phyloP scores from a whole-genome alignment of 1,140 invertebrate genomes.

The Polyergus mexicanus region DNA sequence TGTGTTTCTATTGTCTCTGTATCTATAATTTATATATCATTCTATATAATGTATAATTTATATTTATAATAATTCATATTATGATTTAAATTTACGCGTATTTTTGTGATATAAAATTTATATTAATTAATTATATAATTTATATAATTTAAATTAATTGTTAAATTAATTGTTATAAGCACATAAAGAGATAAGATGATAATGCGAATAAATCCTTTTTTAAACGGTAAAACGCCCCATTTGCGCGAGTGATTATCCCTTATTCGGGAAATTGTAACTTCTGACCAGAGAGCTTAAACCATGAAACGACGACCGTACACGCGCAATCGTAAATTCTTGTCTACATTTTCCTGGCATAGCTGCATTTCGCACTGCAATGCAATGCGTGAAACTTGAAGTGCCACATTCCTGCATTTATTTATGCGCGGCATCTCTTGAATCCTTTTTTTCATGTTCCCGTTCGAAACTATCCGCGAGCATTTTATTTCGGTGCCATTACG shows the following conservation, averaged over 20 bases:
- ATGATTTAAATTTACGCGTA: too few relatives aligned
- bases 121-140: not conserved
- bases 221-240: not conserved
- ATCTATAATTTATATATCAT: too few relatives aligned
- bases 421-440: slow-evolving; percentile 54
- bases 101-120: not conserved
- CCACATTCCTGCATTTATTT: slow-evolving; percentile 75
- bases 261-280: slow-evolving; percentile 46
- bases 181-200: not conserved
- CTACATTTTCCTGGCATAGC: slow-evolving; percentile 70
- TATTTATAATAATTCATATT: too few relatives aligned
- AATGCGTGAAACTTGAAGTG: slow-evolving; percentile 68
- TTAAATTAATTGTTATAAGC: not conserved
- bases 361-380: slow-evolving; percentile 62
- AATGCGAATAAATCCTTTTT: slow-evolving; percentile 1
- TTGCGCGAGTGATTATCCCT: slow-evolving; percentile 21
- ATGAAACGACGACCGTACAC: slow-evolving; percentile 30
- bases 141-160: not conserved
- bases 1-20: too few relatives aligned
- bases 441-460: slow-evolving; percentile 45
- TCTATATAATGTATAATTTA: too few relatives aligned
- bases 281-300: slow-evolving; percentile 18
- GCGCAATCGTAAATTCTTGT: slow-evolving; percentile 53
- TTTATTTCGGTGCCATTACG: not conserved
- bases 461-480: slow-evolving; percentile 35